Evolutionary conservation across 2,888 invertebrate genomes (phyloP), one percentile per base, ranked within the genome.

Genomic region (Hanleya hanleyi): DNA sequence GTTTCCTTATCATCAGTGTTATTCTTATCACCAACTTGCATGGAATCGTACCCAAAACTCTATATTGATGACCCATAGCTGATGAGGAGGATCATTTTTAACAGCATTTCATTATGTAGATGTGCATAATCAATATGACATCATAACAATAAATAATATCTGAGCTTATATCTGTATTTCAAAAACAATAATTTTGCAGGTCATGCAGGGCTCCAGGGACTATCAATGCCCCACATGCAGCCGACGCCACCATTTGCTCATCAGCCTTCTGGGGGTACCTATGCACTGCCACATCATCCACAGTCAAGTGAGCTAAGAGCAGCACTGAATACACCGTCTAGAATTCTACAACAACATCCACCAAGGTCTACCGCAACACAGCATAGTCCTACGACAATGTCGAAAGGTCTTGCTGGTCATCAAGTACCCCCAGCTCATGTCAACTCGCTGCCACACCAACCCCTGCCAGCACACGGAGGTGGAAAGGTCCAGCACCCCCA

Each of bases 301-400:
- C 57, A 57, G 57, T 32, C 22, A 9, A 57, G 57, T 29, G 81
- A 81, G 68, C 81, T 82, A 61, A 47, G 81, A n/a, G 78, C 78
- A 12, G 81, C 74, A n/a, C 73, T 82, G 67, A 76, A 74, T 26
- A 75, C 70, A 49, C 82, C 81, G 12, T 36, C 73, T 1, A 38
- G 51, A 7, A 49, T 50, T 33, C 32, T n/a, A 1, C 49, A 36
- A 47, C 57, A 69, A n/a, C 67, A 36, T 51, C 57, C 57, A 22
- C 47, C 47, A 22, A 18, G 47, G n/a, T 47, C 47, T 2, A 57
- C 29, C 26, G 15, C 57, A 15, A 29, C 57, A 15, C n/a, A n/a
- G n/a, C 57, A 57, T 26, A 57, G 57, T 29, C 41, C 41, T 9
- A 41, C 9, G 9, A 9, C 41, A 41, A 12, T 41, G 41, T 15